A percentile compares a stretch with the other conserved stretches of the same genome.
Conservation (phyloP, 2,113 vertebrate species). For the Verasper variegatus region DNA sequence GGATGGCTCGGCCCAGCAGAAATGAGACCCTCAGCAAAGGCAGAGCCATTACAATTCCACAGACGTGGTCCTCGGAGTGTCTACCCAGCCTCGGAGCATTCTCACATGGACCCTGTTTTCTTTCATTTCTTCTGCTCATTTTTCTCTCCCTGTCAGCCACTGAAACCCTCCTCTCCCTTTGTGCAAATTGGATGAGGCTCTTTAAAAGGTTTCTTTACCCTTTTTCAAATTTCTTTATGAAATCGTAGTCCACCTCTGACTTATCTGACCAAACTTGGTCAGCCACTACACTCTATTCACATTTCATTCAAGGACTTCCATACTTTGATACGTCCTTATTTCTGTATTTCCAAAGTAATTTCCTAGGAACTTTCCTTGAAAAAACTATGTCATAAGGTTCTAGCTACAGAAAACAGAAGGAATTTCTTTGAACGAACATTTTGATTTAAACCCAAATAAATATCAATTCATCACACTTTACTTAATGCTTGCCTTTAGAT, state of each 20-base stretch:
- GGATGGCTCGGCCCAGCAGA: conserved; percentile 36
- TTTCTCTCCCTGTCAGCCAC: neutral
- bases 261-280: neutral
- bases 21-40: conserved; percentile 61
- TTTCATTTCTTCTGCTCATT: neutral
- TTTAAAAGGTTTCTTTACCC: neutral
- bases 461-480: no score
- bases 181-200: neutral
- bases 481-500: no score
- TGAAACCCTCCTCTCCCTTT: neutral
- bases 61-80: conserved; percentile 11
- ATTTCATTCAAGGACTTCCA: neutral
- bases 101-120: neutral
- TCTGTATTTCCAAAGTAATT: no score
- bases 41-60: conserved; percentile 35
- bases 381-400: no score
- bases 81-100: neutral
- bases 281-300: neutral
- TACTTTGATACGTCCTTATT: neutral
- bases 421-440: no score
- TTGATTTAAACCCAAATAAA: no score
- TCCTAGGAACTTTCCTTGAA: no score
- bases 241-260: neutral
- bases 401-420: no score
- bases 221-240: neutral